These are phyloP conservation scores for Isichthys henryi DNA, from an alignment of 2,113 vertebrate genomes.

Conservation along the genomic window DNA sequence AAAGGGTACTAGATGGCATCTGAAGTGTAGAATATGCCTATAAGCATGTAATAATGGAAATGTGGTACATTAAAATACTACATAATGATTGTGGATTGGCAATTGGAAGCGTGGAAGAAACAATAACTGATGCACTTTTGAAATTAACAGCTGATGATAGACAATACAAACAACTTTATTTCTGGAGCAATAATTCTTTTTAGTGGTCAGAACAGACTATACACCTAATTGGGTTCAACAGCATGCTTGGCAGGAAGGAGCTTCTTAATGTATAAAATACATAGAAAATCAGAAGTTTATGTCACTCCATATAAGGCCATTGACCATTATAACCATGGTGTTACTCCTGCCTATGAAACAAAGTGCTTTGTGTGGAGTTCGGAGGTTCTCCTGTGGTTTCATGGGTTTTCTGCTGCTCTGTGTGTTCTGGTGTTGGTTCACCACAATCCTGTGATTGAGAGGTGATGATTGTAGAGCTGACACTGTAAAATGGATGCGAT, in stretches of 20 bases:
- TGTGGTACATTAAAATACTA: neutral
- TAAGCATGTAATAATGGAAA: neutral
- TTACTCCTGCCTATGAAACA: neutral
- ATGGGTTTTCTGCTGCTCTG: neutral
- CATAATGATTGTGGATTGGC: neutral
- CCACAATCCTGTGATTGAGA: neutral
- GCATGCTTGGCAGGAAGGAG: neutral
- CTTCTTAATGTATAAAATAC: neutral
- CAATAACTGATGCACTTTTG: neutral
- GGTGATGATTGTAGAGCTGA: neutral
- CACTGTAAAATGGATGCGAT: neutral
- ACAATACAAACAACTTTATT: neutral
- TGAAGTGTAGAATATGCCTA: neutral
- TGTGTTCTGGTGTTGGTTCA: neutral
- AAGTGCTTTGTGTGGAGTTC: neutral
- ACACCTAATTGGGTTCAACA: neutral
- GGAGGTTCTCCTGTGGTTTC: neutral
- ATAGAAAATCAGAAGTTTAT: neutral
- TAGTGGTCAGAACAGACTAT: neutral
- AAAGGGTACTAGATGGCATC: neutral
- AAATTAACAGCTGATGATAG: neutral
- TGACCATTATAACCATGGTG: neutral
- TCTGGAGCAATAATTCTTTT: neutral
- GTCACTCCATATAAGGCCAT: neutral
- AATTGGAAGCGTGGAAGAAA: neutral